phyloP scores from a whole-genome alignment of 2,797 vertebrate genomes.

The Sciurus vulgaris region DNA sequence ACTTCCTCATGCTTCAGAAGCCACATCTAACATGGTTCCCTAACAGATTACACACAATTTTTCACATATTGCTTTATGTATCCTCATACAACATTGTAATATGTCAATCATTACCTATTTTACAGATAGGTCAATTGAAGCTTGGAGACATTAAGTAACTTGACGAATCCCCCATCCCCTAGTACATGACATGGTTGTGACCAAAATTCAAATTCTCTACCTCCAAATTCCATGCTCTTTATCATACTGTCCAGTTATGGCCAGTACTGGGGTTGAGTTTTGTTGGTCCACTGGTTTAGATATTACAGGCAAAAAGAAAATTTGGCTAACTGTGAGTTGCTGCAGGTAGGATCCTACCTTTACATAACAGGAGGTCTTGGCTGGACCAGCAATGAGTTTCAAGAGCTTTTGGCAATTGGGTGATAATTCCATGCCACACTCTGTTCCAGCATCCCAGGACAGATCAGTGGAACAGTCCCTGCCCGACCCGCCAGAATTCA shows the following conservation, averaged over 20 bases:
- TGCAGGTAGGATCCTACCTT: neutral
- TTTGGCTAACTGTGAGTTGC: neutral
- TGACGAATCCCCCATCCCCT: neutral
- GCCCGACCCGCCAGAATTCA: neutral
- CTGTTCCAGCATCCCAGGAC: neutral
- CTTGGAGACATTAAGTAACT: neutral
- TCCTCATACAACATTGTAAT: neutral
- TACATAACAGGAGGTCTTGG: neutral
- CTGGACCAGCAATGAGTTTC: neutral
- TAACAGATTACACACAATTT: neutral
- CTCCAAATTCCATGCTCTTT: neutral
- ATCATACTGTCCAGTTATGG: neutral
- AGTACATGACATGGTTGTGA: neutral
- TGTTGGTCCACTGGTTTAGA: neutral
- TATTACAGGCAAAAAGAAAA: constrained; percentile 12
- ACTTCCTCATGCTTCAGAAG: neutral
- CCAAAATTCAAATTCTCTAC: neutral
- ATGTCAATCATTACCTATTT: neutral
- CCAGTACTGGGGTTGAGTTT: neutral
- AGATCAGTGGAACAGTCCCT: neutral
- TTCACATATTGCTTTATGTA: neutral
- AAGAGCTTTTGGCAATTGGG: neutral
- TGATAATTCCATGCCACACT: neutral
- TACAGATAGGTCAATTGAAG: neutral
- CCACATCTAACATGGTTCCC: neutral